Conservation (phyloP, 2,888 invertebrate species). For the Andrena bucephala region DNA sequence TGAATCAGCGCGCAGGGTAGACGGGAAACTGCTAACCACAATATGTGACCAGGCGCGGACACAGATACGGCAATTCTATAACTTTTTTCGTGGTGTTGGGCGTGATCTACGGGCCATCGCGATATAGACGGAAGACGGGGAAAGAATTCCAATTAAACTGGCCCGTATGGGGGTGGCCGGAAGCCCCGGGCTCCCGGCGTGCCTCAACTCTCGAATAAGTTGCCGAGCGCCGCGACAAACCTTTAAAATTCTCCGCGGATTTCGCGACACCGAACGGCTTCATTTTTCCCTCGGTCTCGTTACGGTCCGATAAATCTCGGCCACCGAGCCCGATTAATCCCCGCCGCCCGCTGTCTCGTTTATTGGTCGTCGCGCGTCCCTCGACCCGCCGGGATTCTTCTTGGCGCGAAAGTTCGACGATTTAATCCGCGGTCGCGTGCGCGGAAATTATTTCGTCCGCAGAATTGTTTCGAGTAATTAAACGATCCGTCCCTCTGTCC, state of each 20-base stretch:
- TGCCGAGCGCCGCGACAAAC: slow-evolving; percentile 25
- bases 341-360: slow-evolving; percentile 5
- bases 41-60: background rate
- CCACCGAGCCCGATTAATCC: slow-evolving; percentile 48
- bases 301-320: slow-evolving; percentile 46
- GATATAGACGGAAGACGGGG: slow-evolving; percentile 11
- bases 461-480: slow-evolving; percentile 25
- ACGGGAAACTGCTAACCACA: slow-evolving; percentile 12
- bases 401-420: slow-evolving; percentile 3
- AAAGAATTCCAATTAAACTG: slow-evolving; percentile 71
- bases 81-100: slow-evolving; percentile 25
- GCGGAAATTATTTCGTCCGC: background rate
- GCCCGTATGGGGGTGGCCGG: background rate
- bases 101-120: slow-evolving; percentile 32
- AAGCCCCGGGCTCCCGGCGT: slow-evolving; percentile 26
- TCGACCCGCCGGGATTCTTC: background rate
- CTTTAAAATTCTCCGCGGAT: slow-evolving; percentile 47
- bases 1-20: background rate
- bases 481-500: background rate
- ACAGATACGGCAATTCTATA: slow-evolving; percentile 18
- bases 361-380: slow-evolving; percentile 7
- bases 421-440: slow-evolving; percentile 23
- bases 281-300: slow-evolving; percentile 33
- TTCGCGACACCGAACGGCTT: slow-evolving; percentile 34
- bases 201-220: slow-evolving; percentile 56